Conservation (phyloP, 2,888 invertebrate species). For the Drosophila nigricruria region DNA sequence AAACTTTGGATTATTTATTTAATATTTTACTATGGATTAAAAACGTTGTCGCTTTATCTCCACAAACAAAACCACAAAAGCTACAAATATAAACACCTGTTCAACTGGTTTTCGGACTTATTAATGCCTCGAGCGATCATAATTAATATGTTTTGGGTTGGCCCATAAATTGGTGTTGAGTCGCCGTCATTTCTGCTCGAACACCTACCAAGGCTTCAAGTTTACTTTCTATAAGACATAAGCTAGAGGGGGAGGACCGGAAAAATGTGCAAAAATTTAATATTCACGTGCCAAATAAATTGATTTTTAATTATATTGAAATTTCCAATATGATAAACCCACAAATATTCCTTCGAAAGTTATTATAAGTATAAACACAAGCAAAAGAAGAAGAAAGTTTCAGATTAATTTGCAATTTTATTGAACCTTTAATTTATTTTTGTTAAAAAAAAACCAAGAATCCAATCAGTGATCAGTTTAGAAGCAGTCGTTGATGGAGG, state of each 20-base stretch:
- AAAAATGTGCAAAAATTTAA: slow-evolving; percentile 32
- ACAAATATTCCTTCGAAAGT: slow-evolving; percentile 49
- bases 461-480: slow-evolving; percentile 41
- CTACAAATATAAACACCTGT: slow-evolving; percentile 33
- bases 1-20: slow-evolving; percentile 45
- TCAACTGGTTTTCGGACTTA: slow-evolving; percentile 45
- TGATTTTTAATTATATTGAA: slow-evolving; percentile 36
- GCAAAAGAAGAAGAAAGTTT: not conserved
- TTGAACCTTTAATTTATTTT: not conserved
- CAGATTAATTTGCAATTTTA: not conserved
- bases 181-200: slow-evolving; percentile 31
- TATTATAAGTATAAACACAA: slow-evolving; percentile 5
- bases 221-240: slow-evolving; percentile 55
- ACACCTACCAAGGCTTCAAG: slow-evolving; percentile 18
- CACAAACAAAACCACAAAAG: slow-evolving; percentile 8
- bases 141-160: slow-evolving; percentile 56
- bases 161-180: slow-evolving; percentile 50
- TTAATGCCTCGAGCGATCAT: slow-evolving; percentile 38
- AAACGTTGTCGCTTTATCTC: slow-evolving; percentile 18
- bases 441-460: not conserved
- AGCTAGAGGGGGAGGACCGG: slow-evolving; percentile 13
- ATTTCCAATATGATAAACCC: slow-evolving; percentile 13
- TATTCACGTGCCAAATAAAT: slow-evolving; percentile 37
- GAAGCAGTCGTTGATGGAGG: slow-evolving; percentile 74
- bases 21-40: slow-evolving; percentile 28